Conservation (phyloP, 2,888 invertebrate species). For the Hofmannophila pseudospretella region DNA sequence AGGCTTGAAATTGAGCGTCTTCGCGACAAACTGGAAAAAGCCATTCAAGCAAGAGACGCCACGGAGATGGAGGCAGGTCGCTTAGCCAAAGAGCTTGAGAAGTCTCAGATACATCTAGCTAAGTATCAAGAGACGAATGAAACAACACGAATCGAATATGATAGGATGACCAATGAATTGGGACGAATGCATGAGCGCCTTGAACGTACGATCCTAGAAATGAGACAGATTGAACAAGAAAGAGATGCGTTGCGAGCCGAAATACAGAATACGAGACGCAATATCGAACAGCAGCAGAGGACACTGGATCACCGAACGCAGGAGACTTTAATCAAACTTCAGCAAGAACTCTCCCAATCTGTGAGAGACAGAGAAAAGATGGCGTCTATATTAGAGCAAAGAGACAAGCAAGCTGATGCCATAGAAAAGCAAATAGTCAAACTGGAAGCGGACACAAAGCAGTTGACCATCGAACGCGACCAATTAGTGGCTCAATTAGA, state of each 20-base stretch:
- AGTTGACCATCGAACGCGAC: constrained; percentile 90
- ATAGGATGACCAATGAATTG: constrained; percentile 89
- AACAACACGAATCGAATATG: constrained; percentile 89
- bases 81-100: constrained; percentile 90
- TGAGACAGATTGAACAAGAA: constrained; percentile 84
- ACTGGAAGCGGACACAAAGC: constrained; percentile 90
- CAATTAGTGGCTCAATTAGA: constrained; percentile 93
- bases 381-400: constrained; percentile 86
- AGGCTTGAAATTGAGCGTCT: constrained; percentile 89
- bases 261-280: constrained; percentile 80
- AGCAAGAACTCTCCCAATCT: constrained; percentile 85
- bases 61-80: constrained; percentile 92
- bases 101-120: constrained; percentile 88
- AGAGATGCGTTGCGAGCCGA: constrained; percentile 84
- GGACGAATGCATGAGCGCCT: constrained; percentile 89
- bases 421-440: constrained; percentile 92
- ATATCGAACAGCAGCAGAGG: constrained; percentile 81
- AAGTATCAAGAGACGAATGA: constrained; percentile 92
- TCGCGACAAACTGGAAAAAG: constrained; percentile 91
- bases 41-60: constrained; percentile 87
- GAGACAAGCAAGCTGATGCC: constrained; percentile 87
- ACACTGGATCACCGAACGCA: constrained; percentile 82
- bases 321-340: constrained; percentile 84
- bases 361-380: constrained; percentile 87
- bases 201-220: constrained; percentile 83